These are phyloP conservation scores for Chloromyia formosa DNA, from an alignment of 2,888 invertebrate genomes.

Conservation along the genomic window DNA sequence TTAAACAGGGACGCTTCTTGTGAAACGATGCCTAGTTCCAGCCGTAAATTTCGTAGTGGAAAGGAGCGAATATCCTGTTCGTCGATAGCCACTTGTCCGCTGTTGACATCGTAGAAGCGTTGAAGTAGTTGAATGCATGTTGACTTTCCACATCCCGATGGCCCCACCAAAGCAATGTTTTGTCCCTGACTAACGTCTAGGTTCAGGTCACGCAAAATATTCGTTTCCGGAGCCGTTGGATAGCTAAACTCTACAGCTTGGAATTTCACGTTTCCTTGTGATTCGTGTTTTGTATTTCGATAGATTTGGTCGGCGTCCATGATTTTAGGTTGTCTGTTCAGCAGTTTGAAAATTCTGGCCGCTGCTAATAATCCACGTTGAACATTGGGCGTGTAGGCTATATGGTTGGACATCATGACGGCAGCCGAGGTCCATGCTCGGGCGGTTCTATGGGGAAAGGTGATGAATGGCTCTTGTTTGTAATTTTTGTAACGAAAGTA, in stretches of 20 bases:
- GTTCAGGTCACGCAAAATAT: constrained; percentile 72
- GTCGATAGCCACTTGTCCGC: constrained; percentile 68
- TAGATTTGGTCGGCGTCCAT: constrained; percentile 58
- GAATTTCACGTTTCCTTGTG: constrained; percentile 74
- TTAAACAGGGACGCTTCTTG: constrained; percentile 93
- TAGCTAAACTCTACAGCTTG: constrained; percentile 74
- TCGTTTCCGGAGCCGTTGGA: constrained; percentile 73
- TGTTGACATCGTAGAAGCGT: constrained; percentile 76
- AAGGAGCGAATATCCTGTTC: constrained; percentile 70
- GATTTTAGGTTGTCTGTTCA: constrained; percentile 67
- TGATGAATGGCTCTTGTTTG: background rate
- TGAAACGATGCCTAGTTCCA: constrained; percentile 86
- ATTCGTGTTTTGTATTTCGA: constrained; percentile 54
- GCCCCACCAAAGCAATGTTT: constrained; percentile 76
- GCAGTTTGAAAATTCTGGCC: constrained; percentile 69
- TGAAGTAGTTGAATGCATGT: constrained; percentile 80
- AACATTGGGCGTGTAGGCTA: constrained; percentile 77
- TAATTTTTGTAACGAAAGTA: too few relatives aligned
- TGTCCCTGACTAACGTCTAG: constrained; percentile 70
- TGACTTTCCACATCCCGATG: constrained; percentile 83
- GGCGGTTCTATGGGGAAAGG: constrained; percentile 66
- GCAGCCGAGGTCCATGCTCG: constrained; percentile 75
- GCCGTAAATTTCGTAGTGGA: constrained; percentile 71
- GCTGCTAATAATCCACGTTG: constrained; percentile 73
- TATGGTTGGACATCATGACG: constrained; percentile 76